These are phyloP conservation scores for Epicauta chinensis DNA, from an alignment of 1,140 invertebrate species.

Conservation along the genomic window DNA sequence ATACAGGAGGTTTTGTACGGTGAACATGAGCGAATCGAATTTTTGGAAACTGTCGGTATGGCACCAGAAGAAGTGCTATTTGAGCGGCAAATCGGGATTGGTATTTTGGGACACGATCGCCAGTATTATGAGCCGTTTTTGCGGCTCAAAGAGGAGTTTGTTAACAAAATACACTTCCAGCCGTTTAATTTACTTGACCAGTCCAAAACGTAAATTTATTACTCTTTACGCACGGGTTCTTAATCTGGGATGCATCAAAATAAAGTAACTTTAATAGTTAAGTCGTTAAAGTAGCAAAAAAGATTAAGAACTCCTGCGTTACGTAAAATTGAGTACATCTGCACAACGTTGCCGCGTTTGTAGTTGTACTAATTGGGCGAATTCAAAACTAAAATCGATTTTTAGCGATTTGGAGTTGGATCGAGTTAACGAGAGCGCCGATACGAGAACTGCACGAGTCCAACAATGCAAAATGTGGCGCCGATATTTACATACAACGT, in stretches of 20 bases:
- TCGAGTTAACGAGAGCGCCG: slow-evolving; percentile 17
- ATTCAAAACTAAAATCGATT: no score
- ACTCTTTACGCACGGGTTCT: no score
- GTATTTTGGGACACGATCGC: slow-evolving; percentile 36
- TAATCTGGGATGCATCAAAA: no score
- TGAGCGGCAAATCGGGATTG: slow-evolving; percentile 30
- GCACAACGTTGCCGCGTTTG: no score
- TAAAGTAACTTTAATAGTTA: no score
- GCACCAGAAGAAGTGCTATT: slow-evolving; percentile 37
- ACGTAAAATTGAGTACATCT: no score
- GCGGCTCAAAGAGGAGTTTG: slow-evolving; percentile 30
- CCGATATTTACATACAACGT: slow-evolving; percentile 6
- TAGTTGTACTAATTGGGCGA: no score
- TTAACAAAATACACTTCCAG: slow-evolving; percentile 20
- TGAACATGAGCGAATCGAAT: slow-evolving; percentile 23
- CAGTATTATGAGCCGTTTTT: slow-evolving; percentile 33
- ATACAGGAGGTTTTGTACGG: slow-evolving; percentile 37
- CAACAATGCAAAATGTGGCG: slow-evolving; percentile 31
- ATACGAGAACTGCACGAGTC: slow-evolving; percentile 18
- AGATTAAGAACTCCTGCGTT: no score
- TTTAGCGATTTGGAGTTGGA: no score
- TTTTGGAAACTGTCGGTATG: slow-evolving; percentile 34
- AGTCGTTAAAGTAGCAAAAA: no score
- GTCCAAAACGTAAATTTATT: no score
- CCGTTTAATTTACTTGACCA: no score